phyloP scores from a whole-genome alignment of 2,113 vertebrate genomes.

The Trematocara variabile region DNA sequence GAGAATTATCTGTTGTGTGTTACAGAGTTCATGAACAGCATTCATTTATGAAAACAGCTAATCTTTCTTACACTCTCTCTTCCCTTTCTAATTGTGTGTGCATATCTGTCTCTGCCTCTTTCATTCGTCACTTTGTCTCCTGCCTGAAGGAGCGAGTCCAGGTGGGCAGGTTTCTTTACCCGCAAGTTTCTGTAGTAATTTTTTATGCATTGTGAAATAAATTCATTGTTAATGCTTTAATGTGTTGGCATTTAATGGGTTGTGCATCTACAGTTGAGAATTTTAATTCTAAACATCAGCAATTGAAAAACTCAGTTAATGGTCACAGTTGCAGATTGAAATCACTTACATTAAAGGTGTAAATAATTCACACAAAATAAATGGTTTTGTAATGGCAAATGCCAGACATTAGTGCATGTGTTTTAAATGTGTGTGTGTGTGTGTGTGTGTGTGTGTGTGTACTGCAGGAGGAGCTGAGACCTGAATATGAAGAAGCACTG shows the following conservation, averaged over 20 bases:
- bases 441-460: not conserved
- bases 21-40: not conserved
- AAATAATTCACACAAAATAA: not conserved
- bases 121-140: not conserved
- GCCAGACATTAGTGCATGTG: not conserved
- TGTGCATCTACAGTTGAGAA: not conserved
- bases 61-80: not conserved
- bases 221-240: not conserved
- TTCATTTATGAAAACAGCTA: not conserved
- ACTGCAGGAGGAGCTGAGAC: constrained; percentile 61
- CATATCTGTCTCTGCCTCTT: not conserved
- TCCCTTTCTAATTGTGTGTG: not conserved
- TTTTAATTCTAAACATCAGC: not conserved
- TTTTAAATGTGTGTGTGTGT: not conserved
- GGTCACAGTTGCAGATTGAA: not conserved
- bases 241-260: not conserved
- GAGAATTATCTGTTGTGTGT: not conserved
- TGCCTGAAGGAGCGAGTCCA: constrained; percentile 61
- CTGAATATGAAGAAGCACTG: constrained; percentile 64
- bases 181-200: not conserved
- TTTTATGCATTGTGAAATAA: not conserved
- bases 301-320: not conserved
- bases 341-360: not conserved
- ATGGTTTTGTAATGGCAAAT: not conserved
- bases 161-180: constrained; percentile 26